Evolutionary conservation across 2,888 invertebrate species (phyloP).

Genomic region (Ophion costatus): DNA sequence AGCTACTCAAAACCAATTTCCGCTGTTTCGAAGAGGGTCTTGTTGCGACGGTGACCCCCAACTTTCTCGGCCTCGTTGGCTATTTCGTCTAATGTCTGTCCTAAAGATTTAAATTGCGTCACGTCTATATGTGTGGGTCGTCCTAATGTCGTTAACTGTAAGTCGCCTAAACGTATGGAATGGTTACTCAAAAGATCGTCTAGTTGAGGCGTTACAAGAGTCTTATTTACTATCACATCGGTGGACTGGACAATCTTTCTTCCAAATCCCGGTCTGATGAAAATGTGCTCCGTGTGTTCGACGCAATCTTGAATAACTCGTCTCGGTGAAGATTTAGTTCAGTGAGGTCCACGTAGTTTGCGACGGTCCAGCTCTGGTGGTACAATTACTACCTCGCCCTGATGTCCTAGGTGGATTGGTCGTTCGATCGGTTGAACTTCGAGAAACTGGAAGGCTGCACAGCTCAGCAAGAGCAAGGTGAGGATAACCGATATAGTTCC

Average conservation of each 20-base stretch:
- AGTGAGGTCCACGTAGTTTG: too few species aligned
- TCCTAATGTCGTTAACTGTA: conserved; percentile 14
- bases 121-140: not conserved
- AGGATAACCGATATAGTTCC: not conserved
- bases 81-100: too few species aligned
- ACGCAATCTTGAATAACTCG: not conserved
- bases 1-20: too few species aligned
- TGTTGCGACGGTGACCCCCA: too few species aligned
- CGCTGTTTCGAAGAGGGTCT: too few species aligned
- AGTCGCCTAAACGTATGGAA: not conserved
- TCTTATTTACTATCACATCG: not conserved
- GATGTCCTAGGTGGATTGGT: conserved; percentile 7
- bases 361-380: not conserved
- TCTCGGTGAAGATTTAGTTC: too few species aligned
- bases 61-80: too few species aligned
- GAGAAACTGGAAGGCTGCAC: not conserved
- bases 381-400: conserved; percentile 6
- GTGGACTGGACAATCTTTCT: not conserved
- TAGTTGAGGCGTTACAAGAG: not conserved
- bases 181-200: conserved; percentile 1
- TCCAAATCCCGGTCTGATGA: not conserved
- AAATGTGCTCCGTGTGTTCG: not conserved
- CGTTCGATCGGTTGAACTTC: not conserved
- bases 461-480: not conserved
- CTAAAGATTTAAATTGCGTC: too few species aligned